A percentile compares a stretch with the other conserved stretches of the same genome.
These are phyloP conservation scores for Rhyacichthys aspro DNA, from an alignment of 2,797 vertebrate genomes.

Conservation along the genomic window DNA sequence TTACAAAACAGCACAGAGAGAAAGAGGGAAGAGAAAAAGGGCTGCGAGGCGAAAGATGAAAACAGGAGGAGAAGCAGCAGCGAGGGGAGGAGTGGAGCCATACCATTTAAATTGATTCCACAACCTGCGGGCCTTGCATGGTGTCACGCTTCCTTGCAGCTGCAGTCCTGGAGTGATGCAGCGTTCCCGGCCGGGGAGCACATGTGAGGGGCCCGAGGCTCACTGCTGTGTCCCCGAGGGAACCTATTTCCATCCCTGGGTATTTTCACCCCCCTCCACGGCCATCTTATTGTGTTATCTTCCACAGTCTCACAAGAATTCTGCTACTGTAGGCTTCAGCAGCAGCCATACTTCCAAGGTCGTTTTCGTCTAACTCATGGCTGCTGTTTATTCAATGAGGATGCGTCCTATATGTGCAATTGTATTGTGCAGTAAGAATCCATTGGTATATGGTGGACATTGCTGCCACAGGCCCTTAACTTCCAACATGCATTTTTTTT, in stretches of 20 bases:
- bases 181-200: slow-evolving; percentile 39
- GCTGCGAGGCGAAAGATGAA: neutral
- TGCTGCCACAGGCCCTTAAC: too few relatives aligned
- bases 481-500: too few relatives aligned
- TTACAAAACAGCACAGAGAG: slow-evolving; percentile 28
- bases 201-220: slow-evolving; percentile 36
- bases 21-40: slow-evolving; percentile 1
- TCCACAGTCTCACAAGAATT: slow-evolving; percentile 52
- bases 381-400: too few relatives aligned
- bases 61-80: slow-evolving; percentile 45
- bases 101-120: slow-evolving; percentile 72
- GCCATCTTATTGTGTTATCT: slow-evolving; percentile 49
- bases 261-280: slow-evolving; percentile 44
- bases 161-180: slow-evolving; percentile 36
- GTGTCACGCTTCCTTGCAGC: slow-evolving; percentile 55
- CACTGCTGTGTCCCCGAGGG: slow-evolving; percentile 16
- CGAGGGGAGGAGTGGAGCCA: slow-evolving; percentile 51
- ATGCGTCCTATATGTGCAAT: too few relatives aligned
- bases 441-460: too few relatives aligned
- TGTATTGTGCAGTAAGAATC: too few relatives aligned
- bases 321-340: slow-evolving; percentile 33
- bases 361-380: neutral
- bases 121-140: slow-evolving; percentile 55
- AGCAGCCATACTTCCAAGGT: neutral
- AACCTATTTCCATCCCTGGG: neutral